Conservation (phyloP, 2,797 vertebrate species). For the Furcifer pardalis region DNA sequence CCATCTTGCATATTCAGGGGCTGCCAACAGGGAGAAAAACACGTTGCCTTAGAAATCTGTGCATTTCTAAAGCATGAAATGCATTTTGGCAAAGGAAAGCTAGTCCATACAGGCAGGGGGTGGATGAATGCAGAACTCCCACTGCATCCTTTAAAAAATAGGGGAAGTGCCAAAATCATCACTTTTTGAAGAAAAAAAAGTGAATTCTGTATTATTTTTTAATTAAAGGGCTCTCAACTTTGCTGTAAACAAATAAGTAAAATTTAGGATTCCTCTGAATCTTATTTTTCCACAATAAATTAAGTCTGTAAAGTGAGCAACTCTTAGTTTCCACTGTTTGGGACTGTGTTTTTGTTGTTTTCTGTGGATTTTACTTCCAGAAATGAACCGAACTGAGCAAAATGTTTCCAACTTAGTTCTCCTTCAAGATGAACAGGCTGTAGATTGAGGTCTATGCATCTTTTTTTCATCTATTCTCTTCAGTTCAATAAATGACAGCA, state of each 20-base stretch:
- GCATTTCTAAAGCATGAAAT: neutral
- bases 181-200: too few relatives aligned
- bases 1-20: neutral
- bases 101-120: too few relatives aligned
- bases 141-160: too few relatives aligned
- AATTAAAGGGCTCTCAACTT: too few relatives aligned
- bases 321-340: neutral
- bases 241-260: neutral
- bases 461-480: conserved; percentile 49
- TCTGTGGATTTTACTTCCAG: neutral
- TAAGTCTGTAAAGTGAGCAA: neutral
- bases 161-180: too few relatives aligned
- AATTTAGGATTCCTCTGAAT: neutral
- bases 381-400: neutral
- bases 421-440: conserved; percentile 17
- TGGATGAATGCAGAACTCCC: neutral
- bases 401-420: neutral
- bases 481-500: conserved; percentile 53
- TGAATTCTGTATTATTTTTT: too few relatives aligned
- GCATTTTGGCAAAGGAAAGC: neutral
- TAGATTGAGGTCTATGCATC: conserved; percentile 40
- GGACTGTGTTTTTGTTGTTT: neutral
- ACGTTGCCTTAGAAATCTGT: neutral
- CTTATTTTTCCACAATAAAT: neutral
- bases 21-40: neutral